These are phyloP conservation scores for Proisotoma minuta DNA, from an alignment of 2,888 invertebrate genomes.

Conservation along the genomic window DNA sequence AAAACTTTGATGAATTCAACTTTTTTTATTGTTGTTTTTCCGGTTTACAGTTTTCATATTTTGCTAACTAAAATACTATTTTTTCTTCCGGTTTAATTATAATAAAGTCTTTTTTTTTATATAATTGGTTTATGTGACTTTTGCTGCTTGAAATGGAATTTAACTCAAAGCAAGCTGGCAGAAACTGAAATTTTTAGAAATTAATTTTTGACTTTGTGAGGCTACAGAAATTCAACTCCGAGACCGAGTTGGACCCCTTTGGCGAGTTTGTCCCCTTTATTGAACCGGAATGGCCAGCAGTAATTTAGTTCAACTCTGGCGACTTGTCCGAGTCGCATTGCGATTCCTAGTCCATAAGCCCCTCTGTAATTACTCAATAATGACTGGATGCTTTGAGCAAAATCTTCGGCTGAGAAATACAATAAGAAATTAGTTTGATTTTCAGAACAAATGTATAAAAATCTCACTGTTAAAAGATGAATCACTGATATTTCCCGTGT, in stretches of 20 bases:
- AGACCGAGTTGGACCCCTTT: constrained; percentile 79
- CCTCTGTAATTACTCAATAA: constrained; percentile 55
- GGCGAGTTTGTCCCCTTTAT: constrained; percentile 61
- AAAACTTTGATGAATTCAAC: too few relatives aligned
- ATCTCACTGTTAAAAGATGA: constrained; percentile 30
- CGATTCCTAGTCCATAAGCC: constrained; percentile 77
- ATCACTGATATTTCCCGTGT: constrained; percentile 74
- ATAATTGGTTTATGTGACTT: too few relatives aligned
- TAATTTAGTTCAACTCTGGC: constrained; percentile 95
- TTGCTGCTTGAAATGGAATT: too few relatives aligned
- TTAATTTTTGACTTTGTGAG: constrained; percentile 5
- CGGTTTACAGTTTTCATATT: too few relatives aligned
- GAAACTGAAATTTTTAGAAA: too few relatives aligned
- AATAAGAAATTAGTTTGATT: not conserved
- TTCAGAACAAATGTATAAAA: not conserved
- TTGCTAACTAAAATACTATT: too few relatives aligned
- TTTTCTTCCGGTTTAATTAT: too few relatives aligned
- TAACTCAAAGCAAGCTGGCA: too few relatives aligned
- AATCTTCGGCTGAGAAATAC: constrained; percentile 45
- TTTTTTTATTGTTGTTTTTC: too few relatives aligned
- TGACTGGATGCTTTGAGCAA: constrained; percentile 49
- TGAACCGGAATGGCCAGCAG: constrained; percentile 69
- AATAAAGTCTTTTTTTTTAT: too few relatives aligned
- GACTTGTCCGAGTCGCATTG: constrained; percentile 72
- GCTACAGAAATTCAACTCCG: constrained; percentile 71